phyloP scores from a whole-genome alignment of 2,888 invertebrate species.

The Odontocerum albicorne region DNA sequence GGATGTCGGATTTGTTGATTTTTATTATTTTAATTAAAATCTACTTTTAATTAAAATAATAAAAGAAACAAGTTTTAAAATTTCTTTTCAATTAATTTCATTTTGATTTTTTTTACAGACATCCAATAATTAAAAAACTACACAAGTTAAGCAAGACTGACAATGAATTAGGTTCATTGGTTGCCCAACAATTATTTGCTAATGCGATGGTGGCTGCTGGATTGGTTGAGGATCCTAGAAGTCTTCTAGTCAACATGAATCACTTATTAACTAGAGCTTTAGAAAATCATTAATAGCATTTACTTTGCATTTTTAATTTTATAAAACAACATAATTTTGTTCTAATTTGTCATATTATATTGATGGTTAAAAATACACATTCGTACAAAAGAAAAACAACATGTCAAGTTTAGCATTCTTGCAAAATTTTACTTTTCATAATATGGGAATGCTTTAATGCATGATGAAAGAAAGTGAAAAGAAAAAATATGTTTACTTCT shows the following conservation, averaged over 20 bases:
- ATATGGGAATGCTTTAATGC: too few relatives aligned
- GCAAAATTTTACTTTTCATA: too few relatives aligned
- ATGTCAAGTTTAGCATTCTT: too few relatives aligned
- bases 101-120: conserved; percentile 56
- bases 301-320: too few relatives aligned
- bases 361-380: too few relatives aligned
- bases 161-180: conserved; percentile 77
- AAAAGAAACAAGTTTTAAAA: not conserved
- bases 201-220: conserved; percentile 97
- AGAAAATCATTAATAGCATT: conserved; percentile 69
- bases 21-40: conserved; percentile 13
- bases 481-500: too few relatives aligned
- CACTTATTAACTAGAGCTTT: conserved; percentile 79
- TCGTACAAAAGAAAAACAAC: too few relatives aligned
- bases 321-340: too few relatives aligned
- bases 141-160: conserved; percentile 72
- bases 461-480: too few relatives aligned
- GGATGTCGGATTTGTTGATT: too few relatives aligned
- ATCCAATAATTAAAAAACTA: conserved; percentile 88
- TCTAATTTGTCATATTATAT: too few relatives aligned
- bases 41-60: not conserved
- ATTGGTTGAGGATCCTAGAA: conserved; percentile 86
- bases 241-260: conserved; percentile 83
- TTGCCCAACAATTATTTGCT: conserved; percentile 87
- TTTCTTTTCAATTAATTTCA: not conserved